Conservation (phyloP, 2,113 vertebrate species). For the Indicator maculatus region DNA sequence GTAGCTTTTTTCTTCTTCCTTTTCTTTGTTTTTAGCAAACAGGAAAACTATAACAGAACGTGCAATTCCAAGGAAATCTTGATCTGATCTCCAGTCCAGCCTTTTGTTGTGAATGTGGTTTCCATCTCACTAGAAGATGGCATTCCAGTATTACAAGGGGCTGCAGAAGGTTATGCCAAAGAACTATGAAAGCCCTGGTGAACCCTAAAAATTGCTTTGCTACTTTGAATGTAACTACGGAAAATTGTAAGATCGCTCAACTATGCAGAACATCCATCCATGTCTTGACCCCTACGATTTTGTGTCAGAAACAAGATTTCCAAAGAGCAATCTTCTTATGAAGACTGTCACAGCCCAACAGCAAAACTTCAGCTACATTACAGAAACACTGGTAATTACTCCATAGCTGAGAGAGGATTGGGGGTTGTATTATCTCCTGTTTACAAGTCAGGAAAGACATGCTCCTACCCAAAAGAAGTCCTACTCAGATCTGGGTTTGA, state of each 20-base stretch:
- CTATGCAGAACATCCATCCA: not conserved
- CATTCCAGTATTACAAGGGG: not conserved
- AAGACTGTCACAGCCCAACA: not conserved
- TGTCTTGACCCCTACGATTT: not conserved
- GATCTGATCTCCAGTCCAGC: not conserved
- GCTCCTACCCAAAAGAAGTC: not conserved
- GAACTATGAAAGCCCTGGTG: not conserved
- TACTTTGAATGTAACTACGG: not conserved
- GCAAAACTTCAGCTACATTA: not conserved
- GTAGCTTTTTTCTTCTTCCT: fast-evolving
- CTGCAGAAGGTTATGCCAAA: not conserved
- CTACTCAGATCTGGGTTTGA: not conserved
- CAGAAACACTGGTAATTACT: not conserved
- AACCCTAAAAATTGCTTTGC: not conserved
- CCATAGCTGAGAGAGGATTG: not conserved
- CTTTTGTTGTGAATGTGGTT: not conserved
- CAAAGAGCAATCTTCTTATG: not conserved
- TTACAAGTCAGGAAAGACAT: not conserved
- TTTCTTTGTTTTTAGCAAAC: not conserved
- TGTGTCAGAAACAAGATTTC: not conserved
- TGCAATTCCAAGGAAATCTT: fast-evolving
- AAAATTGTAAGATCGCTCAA: not conserved
- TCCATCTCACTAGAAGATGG: not conserved
- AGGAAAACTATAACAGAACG: not conserved
- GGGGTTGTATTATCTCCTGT: not conserved